Conservation (phyloP, 2,888 invertebrate genomes). For the Melinaea marsaeus region DNA sequence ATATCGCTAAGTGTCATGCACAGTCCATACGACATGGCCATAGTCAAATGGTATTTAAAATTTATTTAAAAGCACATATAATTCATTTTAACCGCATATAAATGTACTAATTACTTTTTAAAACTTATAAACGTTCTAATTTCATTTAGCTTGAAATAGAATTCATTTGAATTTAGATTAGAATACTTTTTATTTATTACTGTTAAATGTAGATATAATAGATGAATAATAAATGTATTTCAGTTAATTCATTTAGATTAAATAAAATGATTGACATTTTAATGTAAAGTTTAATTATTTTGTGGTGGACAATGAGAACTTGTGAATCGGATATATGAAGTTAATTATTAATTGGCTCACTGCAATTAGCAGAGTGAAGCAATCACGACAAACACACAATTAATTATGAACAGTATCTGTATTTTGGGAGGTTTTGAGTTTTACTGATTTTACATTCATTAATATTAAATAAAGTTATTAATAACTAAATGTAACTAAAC, state of each 20-base stretch:
- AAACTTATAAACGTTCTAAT: too few species aligned
- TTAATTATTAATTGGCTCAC: conserved; percentile 25
- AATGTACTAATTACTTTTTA: neutral
- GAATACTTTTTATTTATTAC: neutral
- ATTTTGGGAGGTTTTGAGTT: neutral
- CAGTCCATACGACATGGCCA: conserved; percentile 14
- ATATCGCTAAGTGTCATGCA: conserved; percentile 16
- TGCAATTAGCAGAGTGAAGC: conserved; percentile 25
- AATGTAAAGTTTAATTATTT: neutral
- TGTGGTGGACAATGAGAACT: neutral
- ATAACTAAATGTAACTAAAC: too few species aligned
- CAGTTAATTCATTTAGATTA: too few species aligned
- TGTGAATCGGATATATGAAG: conserved; percentile 6
- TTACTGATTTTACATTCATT: neutral
- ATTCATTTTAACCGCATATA: neutral
- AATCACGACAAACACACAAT: conserved; percentile 22
- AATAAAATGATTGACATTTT: too few species aligned
- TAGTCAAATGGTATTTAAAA: conserved; percentile 23
- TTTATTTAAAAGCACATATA: neutral
- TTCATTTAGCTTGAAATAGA: too few species aligned
- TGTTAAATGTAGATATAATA: neutral
- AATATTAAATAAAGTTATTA: neutral
- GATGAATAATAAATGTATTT: too few species aligned
- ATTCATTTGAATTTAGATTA: too few species aligned
- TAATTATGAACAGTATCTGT: conserved; percentile 10